Conservation (phyloP, 2,888 invertebrate species). For the Crossocerus cetratus region DNA sequence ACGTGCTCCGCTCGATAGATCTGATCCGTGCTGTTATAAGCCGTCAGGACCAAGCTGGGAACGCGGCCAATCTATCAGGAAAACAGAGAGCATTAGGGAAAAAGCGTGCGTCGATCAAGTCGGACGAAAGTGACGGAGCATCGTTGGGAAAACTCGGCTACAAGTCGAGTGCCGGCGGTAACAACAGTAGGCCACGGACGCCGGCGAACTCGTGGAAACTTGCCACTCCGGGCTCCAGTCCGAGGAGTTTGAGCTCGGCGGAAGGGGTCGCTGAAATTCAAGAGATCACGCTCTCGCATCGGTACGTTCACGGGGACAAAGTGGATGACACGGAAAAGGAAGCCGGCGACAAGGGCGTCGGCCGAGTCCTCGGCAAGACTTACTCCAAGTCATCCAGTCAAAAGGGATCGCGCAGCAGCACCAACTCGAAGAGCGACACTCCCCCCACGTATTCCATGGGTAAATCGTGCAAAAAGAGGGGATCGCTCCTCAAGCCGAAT, state of each 20-base stretch:
- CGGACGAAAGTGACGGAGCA: not conserved
- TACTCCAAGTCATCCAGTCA: constrained; percentile 26
- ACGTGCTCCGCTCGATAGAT: constrained; percentile 34
- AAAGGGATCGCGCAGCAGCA: not conserved
- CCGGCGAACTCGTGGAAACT: not conserved
- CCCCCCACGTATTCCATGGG: constrained; percentile 30
- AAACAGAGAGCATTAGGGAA: not conserved
- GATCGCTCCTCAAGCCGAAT: constrained; percentile 24
- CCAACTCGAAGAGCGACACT: constrained; percentile 1
- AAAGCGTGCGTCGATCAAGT: constrained; percentile 3
- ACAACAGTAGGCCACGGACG: constrained; percentile 11
- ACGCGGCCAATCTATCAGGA: not conserved
- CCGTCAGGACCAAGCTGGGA: constrained; percentile 9
- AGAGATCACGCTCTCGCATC: constrained; percentile 53
- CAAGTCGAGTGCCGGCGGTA: not conserved
- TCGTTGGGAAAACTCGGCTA: not conserved
- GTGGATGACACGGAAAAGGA: constrained; percentile 14
- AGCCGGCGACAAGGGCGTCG: not conserved
- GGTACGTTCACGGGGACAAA: constrained; percentile 27
- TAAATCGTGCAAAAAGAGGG: constrained; percentile 20
- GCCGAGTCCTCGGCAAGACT: constrained; percentile 6
- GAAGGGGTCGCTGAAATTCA: constrained; percentile 42
- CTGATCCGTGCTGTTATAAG: constrained; percentile 43
- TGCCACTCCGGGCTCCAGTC: constrained; percentile 3
- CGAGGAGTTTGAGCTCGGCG: constrained; percentile 24